Base-by-base conservation (phyloP, 1,140 invertebrate genomes). In the Charaxes varanes region DNA sequence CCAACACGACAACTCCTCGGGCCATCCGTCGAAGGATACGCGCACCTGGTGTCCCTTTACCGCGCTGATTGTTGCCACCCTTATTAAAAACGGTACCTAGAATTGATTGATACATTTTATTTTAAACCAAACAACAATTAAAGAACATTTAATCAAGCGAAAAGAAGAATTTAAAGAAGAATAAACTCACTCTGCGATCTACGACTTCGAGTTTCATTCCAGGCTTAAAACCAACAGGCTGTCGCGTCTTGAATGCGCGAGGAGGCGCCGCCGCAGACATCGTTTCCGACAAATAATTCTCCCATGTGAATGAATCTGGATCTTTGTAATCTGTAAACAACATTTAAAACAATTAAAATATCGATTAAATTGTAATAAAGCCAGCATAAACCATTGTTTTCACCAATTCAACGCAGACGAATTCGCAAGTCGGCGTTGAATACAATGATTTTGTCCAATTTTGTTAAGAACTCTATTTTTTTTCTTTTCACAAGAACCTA, bases 11-110 rank as follows among this genome's bases (percentile, higher is more conserved):
- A 96, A 94, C 42, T 90, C 88, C 50, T 91, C 88, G 1, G 91
- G 90, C 94, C 96, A 98, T 5, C 95, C 95, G 80, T 97, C 96
- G 82, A 97, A 96, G 61, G 94, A 90, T 33, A 98, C 90, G 62
- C 92, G 90, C 10, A 97, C 86, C 69, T 91, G 89, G 72, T 93
- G 90, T 2, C 89, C 90, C 61, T 89, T 88, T 7, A 94, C 90
- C 28, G 93, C 92, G 41, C 87, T 88, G 2, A 98, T 89, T 0
- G 93, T 93, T 1, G 94, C 94, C 2, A 96, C 95, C 13, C 96
- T 87, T 28, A 98, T 93, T 2, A 98, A 76, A 54, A 86, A 86
- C 21, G 86, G 86, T 48, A 87, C 86, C 55, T 85, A n/a, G n/a
- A n/a, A n/a, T n/a, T n/a, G n/a, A n/a, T n/a, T n/a, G n/a, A n/a